Percentiles rank a stretch among this genome's conserved stretches.
phyloP scores from a whole-genome alignment of 64 coral and sea anemone species.

The Orbicella faveolata region DNA sequence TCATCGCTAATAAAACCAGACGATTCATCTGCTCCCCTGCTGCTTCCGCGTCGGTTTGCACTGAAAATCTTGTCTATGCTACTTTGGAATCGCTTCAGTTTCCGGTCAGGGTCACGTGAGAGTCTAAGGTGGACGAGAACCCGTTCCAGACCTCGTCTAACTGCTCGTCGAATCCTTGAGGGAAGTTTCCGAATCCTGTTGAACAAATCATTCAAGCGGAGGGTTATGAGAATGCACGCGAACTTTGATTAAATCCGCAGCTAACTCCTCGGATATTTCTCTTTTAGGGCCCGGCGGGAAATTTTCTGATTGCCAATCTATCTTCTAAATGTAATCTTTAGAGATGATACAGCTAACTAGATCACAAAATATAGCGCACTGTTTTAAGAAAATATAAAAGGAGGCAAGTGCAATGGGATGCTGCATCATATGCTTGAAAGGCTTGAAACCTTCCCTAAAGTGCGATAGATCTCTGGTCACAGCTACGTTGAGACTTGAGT shows the following conservation, averaged over 20 bases:
- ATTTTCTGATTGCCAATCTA: too few species aligned
- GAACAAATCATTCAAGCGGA: not conserved
- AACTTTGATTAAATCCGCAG: too few species aligned
- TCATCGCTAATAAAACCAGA: constrained; percentile 41
- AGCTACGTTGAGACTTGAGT: too few species aligned
- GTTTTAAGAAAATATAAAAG: too few species aligned
- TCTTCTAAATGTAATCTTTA: too few species aligned
- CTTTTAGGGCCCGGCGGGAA: too few species aligned
- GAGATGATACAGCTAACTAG: not conserved
- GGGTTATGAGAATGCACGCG: too few species aligned
- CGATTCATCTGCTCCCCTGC: constrained; percentile 2
- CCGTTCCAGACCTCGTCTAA: not conserved
- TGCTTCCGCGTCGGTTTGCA: not conserved
- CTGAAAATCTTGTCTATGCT: constrained; percentile 29
- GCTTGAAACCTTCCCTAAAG: not conserved
- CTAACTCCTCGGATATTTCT: too few species aligned
- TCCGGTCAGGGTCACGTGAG: not conserved
- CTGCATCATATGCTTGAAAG: too few species aligned
- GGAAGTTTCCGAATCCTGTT: constrained; percentile 19
- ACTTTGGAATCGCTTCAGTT: constrained; percentile 36
- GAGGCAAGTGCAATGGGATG: too few species aligned
- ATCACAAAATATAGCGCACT: not conserved
- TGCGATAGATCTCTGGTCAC: not conserved
- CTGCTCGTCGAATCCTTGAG: constrained; percentile 18
- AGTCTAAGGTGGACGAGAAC: not conserved